Base-by-base conservation (phyloP, 2,797 vertebrate genomes). In the Cheirogaleus major region DNA sequence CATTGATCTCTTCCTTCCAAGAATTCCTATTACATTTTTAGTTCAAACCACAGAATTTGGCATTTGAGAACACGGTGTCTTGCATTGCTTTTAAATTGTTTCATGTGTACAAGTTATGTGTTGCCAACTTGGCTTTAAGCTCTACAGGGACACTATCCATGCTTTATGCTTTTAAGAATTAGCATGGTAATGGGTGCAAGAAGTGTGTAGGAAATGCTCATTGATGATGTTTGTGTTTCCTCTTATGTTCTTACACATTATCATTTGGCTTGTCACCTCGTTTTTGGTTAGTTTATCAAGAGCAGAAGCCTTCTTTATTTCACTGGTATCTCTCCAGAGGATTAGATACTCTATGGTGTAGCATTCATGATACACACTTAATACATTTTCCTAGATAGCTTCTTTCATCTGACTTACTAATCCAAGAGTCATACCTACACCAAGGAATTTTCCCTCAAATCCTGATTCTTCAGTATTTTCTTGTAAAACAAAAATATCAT, bases 11-110 rank as follows among this genome's bases (percentile, higher is more conserved):
- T 93, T 89, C 63, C 35, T 97, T 96, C 94, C 84, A 96, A 94
- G 61, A 97, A 97, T 97, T 92, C 78, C 67, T 89, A 61, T 96
- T 84, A 85, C 78, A 96, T 88, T 96, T 98, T 96, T 97, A 95
- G 96, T 93, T 93, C 80, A 96, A 97, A 98, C 93, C 87, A 91
- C 94, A 95, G 72, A 57, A 83, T 95, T 88, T 92, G 65, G 69
- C 87, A 65, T 96, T 95, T 75, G 80, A 92, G 94, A 93, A 96
- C 92, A 96, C 70, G 89, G 76, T 92, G 89, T 98, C 80, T 94
- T 96, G 65, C 25, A 38, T 75, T 79, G 91, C 89, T 84, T 95
- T 97, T 76, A 97, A 97, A 83, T 95, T 72, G 67, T 88, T 97
- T 97, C 97, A 88, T 92, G 80, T 90, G 83, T 93, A 38, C 32